Evolutionary conservation across 2,797 vertebrate species (phyloP), one percentile per base, ranked within the genome.

Genomic region (Hypotaenidia philippensis): DNA sequence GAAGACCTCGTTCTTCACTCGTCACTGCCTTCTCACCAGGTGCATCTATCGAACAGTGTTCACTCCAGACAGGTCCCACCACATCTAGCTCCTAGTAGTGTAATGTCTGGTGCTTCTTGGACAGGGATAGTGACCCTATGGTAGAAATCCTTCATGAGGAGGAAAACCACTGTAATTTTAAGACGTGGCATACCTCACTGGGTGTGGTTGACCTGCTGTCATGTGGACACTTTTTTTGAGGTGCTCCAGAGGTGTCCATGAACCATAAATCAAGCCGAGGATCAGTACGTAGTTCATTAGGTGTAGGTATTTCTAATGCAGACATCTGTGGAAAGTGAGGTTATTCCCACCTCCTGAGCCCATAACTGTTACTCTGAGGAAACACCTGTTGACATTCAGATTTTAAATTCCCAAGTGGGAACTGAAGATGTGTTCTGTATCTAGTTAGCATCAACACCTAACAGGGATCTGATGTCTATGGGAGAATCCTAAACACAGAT

Each of bases 291-390:
- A 40, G 7, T 23, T 80, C 36, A 34, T 65, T 79, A 21, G 13
- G 8, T 21, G 6, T 6, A 55, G 31, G 25, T 52, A 64, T 88
- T 80, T 77, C 26, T 75, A 45, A 70, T 22, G 23, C 18, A 88
- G 36, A 36, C 4, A 3, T 75, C 49, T 60, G 64, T 17, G 8
- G 14, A 81, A 77, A 65, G 25, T 49, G n/a, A 78, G 25, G 49
- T 60, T 89, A 36, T 71, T 71, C 22, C 25, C 59, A 27, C 4
- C 5, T 79, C n/a, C 44, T 69, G 34, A 92, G 20, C 13, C 38
- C 17, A 20, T 68, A 29, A 60, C 29, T 88, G 31, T 36, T 90
- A 55, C 25, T 83, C 21, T 94, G 38, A 68, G 88, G 38, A 83
- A 65, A 47, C n/a, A 86, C 5, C 20, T 52, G 32, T 27, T 60